Evolutionary conservation across 1,140 invertebrate species (phyloP), one percentile per base, ranked within the genome.

Genomic region (Archegozetes longisetosus): DNA sequence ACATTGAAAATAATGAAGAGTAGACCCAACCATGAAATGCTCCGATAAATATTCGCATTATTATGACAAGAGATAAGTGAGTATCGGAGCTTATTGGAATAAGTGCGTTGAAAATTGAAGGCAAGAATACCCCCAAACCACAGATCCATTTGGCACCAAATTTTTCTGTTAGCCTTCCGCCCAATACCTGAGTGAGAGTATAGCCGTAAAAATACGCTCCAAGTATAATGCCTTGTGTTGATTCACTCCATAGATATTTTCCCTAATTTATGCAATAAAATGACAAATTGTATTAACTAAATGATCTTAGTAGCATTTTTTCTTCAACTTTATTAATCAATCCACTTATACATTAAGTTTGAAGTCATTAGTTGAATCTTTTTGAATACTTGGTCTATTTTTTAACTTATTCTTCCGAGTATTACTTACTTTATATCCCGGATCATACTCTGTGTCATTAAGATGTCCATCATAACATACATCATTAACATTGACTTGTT

Each of bases 181-280:
- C 85, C 0, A 88, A 85, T n/a, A n/a, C n/a, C 71, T 91, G 82
- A 0, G 84, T 84, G 1, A 85, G 73, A 52, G 87, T 78, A 67
- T 88, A 89, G 3, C 87, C 86, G 80, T 83, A 86, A 69, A 88
- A 89, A 69, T 88, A 89, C 17, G 84, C 80, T 25, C 82, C 82
- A 47, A 89, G 74, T 63, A 90, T 84, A 59, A 88, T 71, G 54
- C 85, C 85, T 71, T 88, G 85, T 40, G 32, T 40, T 17, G 32
- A 40, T 40, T 6, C 6, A 6, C 6, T 9, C 32, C 32, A 40
- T 9, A 9, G 6, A 40, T 40, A 40, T 40, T 40, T 40, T 40
- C 32, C 32, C 32, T 40, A 40, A 40, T 40, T 40, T 40, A 40
- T 40, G 32, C 17, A 6, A 40, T 9, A 40, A 6, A 40, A 40